Base-by-base conservation (phyloP, 2,113 vertebrate species). In the Marmota flaviventris region DNA sequence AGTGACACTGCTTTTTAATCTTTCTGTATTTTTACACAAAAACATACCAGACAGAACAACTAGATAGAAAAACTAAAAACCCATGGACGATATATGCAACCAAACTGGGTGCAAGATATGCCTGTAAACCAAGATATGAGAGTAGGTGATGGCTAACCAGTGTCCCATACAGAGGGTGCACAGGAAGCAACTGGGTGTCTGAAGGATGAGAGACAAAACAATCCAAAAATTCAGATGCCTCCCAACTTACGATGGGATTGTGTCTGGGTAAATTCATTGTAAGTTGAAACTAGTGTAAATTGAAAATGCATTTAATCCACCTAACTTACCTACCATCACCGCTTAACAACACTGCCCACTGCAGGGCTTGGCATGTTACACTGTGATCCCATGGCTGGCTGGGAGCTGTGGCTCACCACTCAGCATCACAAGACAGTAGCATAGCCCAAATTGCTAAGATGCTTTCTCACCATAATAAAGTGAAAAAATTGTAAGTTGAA, bases 11-110 rank as follows among this genome's bases (percentile, higher is more conserved):
- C 25, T 93, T 93, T 93, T 72, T 13, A 78, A 77, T 76, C 45
- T 88, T 77, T 85, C 76, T 61, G 12, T 67, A 51, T 88, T 82
- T 95, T 91, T 88, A 45, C 53, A 20, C 53, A 18, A 83, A 97
- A 90, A 89, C 56, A 93, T 63, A 63, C 24, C 61, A 63, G 37
- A 93, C 32, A 81, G 5, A 90, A 85, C 18, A 75, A 90, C 72
- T 76, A 89, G 81, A 34, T 32, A 37, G 51, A 61, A 78, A 65
- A 67, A 37, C 27, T 32, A n/a, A n/a, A 8, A 53, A 18, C 7
- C 65, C 39, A 58, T 32, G 10, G 53, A 61, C 53, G 56, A n/a
- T 5, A n/a, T 37, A 27, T 3, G 32, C 34, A 94, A 53, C 25
- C 37, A n/a, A 95, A 73, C 18, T 16, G 0, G 51, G 58, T 67